Evolutionary conservation across 2,797 vertebrate genomes (phyloP).

Genomic region (Gymnothorax javanicus): DNA sequence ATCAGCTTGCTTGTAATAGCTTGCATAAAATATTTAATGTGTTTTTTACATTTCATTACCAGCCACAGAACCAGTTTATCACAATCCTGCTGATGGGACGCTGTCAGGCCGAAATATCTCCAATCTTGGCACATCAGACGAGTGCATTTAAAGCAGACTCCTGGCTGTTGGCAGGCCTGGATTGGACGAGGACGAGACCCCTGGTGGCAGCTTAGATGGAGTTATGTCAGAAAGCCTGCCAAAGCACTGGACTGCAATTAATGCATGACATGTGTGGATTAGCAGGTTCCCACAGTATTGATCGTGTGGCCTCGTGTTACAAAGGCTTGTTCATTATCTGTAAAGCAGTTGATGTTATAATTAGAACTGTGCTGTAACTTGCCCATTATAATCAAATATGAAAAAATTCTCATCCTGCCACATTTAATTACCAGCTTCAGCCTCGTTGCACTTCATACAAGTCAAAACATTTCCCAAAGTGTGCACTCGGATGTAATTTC

Average conservation of each 20-base stretch:
- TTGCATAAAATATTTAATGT: conserved; percentile 27
- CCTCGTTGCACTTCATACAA: background rate
- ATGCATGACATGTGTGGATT: conserved; percentile 12
- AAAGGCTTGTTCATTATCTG: conserved; percentile 6
- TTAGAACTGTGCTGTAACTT: conserved; percentile 15
- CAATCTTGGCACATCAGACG: background rate
- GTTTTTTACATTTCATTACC: conserved; percentile 29
- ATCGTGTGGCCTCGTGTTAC: conserved; percentile 3
- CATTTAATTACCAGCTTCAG: background rate
- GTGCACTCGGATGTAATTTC: background rate
- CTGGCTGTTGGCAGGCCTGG: background rate
- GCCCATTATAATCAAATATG: background rate
- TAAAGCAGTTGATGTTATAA: conserved; percentile 30
- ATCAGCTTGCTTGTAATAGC: conserved; percentile 22
- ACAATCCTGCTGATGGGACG: conserved; percentile 18
- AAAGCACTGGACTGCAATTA: background rate
- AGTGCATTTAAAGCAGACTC: background rate
- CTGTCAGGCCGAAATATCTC: conserved; percentile 10
- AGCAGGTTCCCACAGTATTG: conserved; percentile 7
- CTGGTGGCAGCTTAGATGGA: background rate
- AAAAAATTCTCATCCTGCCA: conserved; percentile 4
- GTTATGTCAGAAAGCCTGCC: background rate
- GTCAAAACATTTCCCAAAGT: conserved; percentile 5
- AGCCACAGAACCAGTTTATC: conserved; percentile 12
- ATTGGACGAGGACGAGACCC: conserved; percentile 3